Conservation (phyloP, 2,797 vertebrate genomes). For the Sternotherus odoratus region DNA sequence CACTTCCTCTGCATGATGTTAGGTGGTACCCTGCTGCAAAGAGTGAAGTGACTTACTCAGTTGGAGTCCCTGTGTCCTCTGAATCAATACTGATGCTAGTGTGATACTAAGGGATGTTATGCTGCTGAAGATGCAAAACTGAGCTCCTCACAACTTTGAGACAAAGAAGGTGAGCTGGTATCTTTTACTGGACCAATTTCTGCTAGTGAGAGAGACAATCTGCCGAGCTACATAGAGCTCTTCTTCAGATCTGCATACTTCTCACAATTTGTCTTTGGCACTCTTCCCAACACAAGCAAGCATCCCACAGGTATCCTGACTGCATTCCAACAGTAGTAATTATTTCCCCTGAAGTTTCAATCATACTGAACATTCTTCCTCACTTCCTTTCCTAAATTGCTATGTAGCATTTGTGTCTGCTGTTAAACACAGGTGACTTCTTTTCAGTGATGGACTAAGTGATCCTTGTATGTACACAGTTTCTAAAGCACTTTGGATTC, state of each 20-base stretch:
- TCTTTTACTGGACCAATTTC: background rate
- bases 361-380: slow-evolving; percentile 12
- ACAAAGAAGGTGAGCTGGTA: background rate
- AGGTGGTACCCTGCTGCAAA: background rate
- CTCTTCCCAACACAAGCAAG: background rate
- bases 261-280: background rate
- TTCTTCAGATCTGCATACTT: background rate
- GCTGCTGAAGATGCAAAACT: background rate
- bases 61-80: background rate
- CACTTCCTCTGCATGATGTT: background rate
- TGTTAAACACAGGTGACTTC: slow-evolving; percentile 32
- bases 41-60: background rate
- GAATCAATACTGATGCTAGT: background rate
- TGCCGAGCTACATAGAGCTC: background rate
- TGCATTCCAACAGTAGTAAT: slow-evolving; percentile 21
- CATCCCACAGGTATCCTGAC: background rate
- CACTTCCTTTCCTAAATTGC: background rate
- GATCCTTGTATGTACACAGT: slow-evolving; percentile 25
- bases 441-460: slow-evolving; percentile 1
- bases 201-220: background rate
- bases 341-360: slow-evolving; percentile 28
- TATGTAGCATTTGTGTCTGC: background rate
- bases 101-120: background rate
- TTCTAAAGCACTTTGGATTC: background rate
- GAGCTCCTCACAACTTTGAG: background rate